Conservation (phyloP, 2,797 vertebrate species). For the Halcyon leucocephala region DNA sequence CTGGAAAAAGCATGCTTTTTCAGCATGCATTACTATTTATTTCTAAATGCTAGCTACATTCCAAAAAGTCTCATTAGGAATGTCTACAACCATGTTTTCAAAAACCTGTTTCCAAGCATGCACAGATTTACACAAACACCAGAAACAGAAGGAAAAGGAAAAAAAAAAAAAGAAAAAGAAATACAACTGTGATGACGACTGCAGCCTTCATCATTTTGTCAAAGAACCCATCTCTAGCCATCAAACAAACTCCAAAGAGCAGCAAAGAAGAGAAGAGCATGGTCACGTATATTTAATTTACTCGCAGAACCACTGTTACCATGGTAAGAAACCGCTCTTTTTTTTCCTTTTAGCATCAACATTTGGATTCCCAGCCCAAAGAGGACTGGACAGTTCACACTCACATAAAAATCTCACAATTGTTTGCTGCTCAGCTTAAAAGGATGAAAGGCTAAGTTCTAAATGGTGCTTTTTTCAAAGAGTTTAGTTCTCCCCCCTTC, state of each 20-base stretch:
- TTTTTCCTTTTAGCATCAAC: background rate
- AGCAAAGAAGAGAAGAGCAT: background rate
- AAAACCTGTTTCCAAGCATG: background rate
- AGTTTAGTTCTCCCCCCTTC: background rate
- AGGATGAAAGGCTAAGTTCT: background rate
- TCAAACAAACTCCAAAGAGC: background rate
- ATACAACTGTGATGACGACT: background rate
- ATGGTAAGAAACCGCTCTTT: background rate
- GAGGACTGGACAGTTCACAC: background rate
- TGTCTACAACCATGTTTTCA: background rate
- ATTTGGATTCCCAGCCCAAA: background rate
- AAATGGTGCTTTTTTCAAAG: background rate
- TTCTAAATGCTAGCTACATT: background rate
- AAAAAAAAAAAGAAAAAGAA: background rate
- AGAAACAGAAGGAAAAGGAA: background rate
- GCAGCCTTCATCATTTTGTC: background rate
- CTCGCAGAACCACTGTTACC: background rate
- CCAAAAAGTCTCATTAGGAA: conserved; percentile 22
- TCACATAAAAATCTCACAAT: background rate
- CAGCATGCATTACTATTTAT: background rate
- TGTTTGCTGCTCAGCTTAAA: background rate
- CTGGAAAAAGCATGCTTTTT: background rate
- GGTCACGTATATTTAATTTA: background rate
- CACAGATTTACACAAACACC: background rate
- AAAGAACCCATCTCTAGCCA: background rate